Percentiles rank a stretch among this genome's conserved stretches.
phyloP scores from a whole-genome alignment of 2,113 vertebrate genomes.

The Caloenas nicobarica region DNA sequence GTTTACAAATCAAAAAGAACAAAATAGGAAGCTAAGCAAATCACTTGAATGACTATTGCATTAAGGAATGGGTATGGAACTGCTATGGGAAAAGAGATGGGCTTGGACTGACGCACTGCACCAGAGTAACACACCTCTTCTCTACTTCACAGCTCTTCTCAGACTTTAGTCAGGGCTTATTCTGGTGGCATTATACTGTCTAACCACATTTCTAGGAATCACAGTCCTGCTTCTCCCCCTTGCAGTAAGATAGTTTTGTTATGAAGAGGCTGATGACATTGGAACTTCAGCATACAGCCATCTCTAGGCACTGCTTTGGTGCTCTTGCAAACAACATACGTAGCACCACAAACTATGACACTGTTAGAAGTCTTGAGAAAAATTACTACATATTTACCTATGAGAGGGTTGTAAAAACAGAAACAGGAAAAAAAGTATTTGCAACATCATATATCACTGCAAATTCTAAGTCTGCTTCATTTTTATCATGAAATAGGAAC shows the following conservation, averaged over 20 bases:
- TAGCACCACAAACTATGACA: background rate
- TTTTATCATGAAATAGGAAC: background rate
- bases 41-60: background rate
- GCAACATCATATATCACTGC: background rate
- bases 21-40: background rate
- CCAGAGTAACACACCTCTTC: background rate
- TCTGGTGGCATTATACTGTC: background rate
- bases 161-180: background rate
- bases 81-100: background rate
- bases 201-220: background rate
- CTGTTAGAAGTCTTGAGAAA: background rate
- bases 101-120: background rate
- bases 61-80: background rate
- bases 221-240: background rate
- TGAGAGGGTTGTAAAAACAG: background rate
- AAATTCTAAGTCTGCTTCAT: background rate
- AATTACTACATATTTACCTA: background rate
- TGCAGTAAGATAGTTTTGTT: background rate
- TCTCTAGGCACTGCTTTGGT: background rate
- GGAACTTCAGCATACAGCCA: background rate
- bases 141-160: background rate
- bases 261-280: background rate
- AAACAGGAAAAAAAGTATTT: background rate
- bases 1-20: conserved; percentile 4
- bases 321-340: background rate